Conservation (phyloP, 1,140 invertebrate species). For the Colletes latitarsis region DNA sequence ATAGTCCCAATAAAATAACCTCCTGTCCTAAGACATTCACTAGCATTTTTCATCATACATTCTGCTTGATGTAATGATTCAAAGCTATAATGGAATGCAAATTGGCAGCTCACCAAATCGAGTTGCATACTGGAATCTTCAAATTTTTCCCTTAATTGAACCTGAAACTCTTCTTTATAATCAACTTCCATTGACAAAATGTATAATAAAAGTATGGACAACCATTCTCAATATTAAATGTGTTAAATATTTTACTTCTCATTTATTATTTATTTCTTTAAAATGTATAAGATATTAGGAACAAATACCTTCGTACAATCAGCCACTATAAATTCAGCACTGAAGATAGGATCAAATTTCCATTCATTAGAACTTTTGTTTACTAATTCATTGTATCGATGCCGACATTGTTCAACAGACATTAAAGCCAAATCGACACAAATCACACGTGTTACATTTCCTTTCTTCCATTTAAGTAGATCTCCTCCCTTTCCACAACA, state of each 20-base stretch:
- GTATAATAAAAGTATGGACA: background rate
- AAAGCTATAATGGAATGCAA: slow-evolving; percentile 98
- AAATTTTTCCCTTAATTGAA: slow-evolving; percentile 86
- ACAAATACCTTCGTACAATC: slow-evolving; percentile 92
- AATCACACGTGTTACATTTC: slow-evolving; percentile 91
- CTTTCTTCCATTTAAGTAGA: slow-evolving; percentile 96
- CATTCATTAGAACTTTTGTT: slow-evolving; percentile 68
- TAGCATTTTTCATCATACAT: slow-evolving; percentile 95
- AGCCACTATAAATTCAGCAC: slow-evolving; percentile 95
- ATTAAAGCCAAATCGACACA: slow-evolving; percentile 97
- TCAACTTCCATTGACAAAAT: slow-evolving; percentile 49
- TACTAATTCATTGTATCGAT: slow-evolving; percentile 83
- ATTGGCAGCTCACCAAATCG: slow-evolving; percentile 98
- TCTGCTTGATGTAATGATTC: slow-evolving; percentile 95
- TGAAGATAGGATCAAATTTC: slow-evolving; percentile 83
- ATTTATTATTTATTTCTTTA: background rate
- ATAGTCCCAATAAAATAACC: slow-evolving; percentile 99
- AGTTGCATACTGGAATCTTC: slow-evolving; percentile 88
- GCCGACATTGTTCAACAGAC: slow-evolving; percentile 93
- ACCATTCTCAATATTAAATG: background rate
- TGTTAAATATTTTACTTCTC: background rate
- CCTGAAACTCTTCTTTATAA: slow-evolving; percentile 80
- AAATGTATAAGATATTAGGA: background rate
- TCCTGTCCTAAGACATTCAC: slow-evolving; percentile 92
- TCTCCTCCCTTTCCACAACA: slow-evolving; percentile 98